Conservation (phyloP, 2,797 vertebrate species). For the Falco naumanni region DNA sequence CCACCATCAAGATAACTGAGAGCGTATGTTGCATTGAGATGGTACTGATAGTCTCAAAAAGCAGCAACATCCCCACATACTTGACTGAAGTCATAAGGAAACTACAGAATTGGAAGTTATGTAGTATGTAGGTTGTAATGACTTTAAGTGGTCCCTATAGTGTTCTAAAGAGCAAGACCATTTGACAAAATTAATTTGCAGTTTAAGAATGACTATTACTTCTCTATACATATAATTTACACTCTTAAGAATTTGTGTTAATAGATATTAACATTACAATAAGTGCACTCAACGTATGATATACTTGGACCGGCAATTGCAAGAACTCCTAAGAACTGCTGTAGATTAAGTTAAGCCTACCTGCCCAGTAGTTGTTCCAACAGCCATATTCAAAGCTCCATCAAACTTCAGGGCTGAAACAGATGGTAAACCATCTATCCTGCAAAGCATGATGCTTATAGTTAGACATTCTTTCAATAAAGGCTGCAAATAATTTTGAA, state of each 20-base stretch:
- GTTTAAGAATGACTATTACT: not conserved
- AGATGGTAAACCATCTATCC: slow-evolving; percentile 89
- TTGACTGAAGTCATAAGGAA: not conserved
- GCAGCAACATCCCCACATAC: not conserved
- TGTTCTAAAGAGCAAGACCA: not conserved
- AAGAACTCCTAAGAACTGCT: not conserved
- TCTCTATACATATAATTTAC: not conserved
- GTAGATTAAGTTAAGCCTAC: slow-evolving; percentile 67
- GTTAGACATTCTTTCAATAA: not conserved
- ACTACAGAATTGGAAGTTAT: not conserved
- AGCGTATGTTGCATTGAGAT: not conserved
- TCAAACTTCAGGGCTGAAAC: slow-evolving; percentile 91
- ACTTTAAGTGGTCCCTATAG: not conserved
- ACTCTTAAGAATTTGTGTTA: not conserved
- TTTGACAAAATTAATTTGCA: not conserved
- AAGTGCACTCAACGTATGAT: not conserved
- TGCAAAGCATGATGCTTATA: slow-evolving; percentile 67
- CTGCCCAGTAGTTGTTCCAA: slow-evolving; percentile 96
- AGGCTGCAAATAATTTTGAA: not conserved
- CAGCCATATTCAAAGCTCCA: slow-evolving; percentile 88
- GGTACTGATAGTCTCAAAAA: not conserved
- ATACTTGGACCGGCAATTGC: not conserved
- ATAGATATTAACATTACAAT: not conserved
- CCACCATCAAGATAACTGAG: not conserved
- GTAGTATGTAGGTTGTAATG: not conserved